Evolutionary conservation across 2,888 invertebrate genomes (phyloP), one percentile per base, ranked within the genome.

Genomic region (Lamproptera curius): DNA sequence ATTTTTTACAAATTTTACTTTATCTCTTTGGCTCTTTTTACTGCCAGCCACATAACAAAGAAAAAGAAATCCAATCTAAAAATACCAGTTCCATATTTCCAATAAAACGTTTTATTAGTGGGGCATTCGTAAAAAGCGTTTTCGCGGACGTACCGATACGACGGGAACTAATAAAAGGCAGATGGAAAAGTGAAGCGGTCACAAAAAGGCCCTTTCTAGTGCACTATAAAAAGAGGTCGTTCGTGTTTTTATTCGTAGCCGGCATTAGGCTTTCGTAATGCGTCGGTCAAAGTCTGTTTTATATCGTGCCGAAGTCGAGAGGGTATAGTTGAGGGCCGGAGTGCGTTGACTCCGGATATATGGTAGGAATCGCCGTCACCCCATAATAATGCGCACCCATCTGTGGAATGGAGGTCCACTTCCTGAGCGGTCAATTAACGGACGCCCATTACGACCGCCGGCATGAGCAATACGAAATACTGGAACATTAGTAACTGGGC

Each of bases 401-500:
- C 71, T 74, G 70, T 57, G 74, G 76, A 76, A 77, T 78, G 81
- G 73, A 70, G 63, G 73, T 69, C 75, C 73, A 78, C 74, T 82
- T 84, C 84, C 84, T 79, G 80, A 67, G 70, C 70, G 64, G 67
- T 77, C 80, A 79, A 82, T 82, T 80, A 76, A 70, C 66, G 69
- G 69, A 73, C 74, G 77, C 73, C 67, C 54, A 50, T 46, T 52
- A 46, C 56, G 55, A 56, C 55, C 50, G 52, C 47, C 42, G 46
- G 23, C 44, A 45, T 39, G 53, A 50, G 35, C 44, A 44, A 49
- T 20, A 31, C 35, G 16, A 38, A 50, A 50, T 44, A 44, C 36
- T 44, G 36, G 41, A 37, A 40, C 34, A 42, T 42, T 37, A 38
- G 43, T 46, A 51, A 49, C n/a, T 26, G 40, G 45, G 44, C 37